phyloP scores from a whole-genome alignment of 2,113 vertebrate species.

The Mugil cephalus region DNA sequence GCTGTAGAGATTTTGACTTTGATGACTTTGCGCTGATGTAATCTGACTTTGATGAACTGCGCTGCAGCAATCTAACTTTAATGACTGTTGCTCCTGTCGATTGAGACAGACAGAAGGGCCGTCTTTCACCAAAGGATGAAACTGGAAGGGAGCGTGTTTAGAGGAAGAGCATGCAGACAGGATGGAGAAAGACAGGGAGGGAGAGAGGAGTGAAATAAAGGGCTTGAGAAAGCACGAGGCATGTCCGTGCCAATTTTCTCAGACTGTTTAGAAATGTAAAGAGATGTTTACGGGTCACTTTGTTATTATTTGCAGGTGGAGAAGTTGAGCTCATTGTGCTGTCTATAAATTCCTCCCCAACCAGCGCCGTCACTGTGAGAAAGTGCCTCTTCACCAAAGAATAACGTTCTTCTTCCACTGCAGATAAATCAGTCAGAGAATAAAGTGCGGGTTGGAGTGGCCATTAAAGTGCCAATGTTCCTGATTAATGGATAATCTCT shows the following conservation, averaged over 20 bases:
- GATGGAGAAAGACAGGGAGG: slow-evolving; percentile 13
- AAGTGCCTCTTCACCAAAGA: slow-evolving; percentile 52
- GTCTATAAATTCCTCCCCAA: slow-evolving; percentile 43
- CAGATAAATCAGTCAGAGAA: slow-evolving; percentile 57
- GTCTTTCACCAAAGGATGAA: slow-evolving; percentile 8
- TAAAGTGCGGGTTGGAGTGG: slow-evolving; percentile 18
- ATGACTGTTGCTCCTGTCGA: slow-evolving; percentile 45
- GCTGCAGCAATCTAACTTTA: slow-evolving; percentile 19
- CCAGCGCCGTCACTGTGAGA: slow-evolving; percentile 23
- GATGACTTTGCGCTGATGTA: slow-evolving; percentile 24
- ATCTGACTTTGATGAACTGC: slow-evolving; percentile 57
- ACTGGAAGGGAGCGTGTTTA: slow-evolving; percentile 17
- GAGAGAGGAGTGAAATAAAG: neutral
- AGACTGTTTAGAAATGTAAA: slow-evolving; percentile 60
- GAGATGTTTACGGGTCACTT: slow-evolving; percentile 64
- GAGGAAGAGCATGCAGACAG: slow-evolving; percentile 14
- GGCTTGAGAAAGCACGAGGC: slow-evolving; percentile 18
- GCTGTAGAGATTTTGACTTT: slow-evolving; percentile 49
- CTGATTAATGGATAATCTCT: slow-evolving; percentile 58
- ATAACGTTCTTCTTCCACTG: slow-evolving; percentile 52
- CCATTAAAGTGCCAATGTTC: slow-evolving; percentile 43
- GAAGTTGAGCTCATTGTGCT: slow-evolving; percentile 44
- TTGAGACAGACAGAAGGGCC: slow-evolving; percentile 23
- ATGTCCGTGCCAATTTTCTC: slow-evolving; percentile 31
- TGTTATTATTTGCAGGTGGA: slow-evolving; percentile 73